phyloP scores from a whole-genome alignment of 2,888 invertebrate species.

The Leptopilina myrica region DNA sequence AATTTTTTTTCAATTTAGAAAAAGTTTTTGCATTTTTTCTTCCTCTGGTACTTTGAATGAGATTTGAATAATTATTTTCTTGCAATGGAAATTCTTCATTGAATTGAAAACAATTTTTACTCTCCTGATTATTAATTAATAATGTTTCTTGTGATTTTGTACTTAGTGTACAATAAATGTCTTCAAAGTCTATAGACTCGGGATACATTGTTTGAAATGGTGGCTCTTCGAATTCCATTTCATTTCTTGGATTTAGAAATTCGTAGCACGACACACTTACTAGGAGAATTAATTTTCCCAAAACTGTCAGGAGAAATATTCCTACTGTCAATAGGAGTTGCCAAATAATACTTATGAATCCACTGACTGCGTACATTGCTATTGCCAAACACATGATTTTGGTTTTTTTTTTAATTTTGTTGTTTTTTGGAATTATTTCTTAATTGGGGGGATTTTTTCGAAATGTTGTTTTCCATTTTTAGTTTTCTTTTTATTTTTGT shows the following conservation, averaged over 20 bases:
- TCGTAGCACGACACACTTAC: conserved; percentile 58
- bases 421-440: conserved; percentile 6
- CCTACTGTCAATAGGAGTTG: conserved; percentile 55
- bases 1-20: background rate
- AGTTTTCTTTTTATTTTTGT: too few relatives aligned
- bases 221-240: conserved; percentile 23
- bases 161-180: conserved; percentile 62
- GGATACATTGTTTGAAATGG: conserved; percentile 65
- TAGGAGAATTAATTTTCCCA: conserved; percentile 58
- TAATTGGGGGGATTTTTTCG: background rate
- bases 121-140: conserved; percentile 50
- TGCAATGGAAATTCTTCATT: background rate
- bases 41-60: background rate
- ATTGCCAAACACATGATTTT: conserved; percentile 62
- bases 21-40: conserved; percentile 16
- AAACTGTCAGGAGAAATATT: conserved; percentile 55
- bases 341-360: conserved; percentile 55
- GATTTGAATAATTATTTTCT: background rate
- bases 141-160: conserved; percentile 61
- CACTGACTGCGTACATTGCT: conserved; percentile 61
- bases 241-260: conserved; percentile 48
- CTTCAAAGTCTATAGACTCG: conserved; percentile 62
- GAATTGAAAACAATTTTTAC: background rate
- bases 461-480: background rate
- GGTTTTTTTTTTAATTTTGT: conserved; percentile 37